phyloP scores from a whole-genome alignment of 2,113 vertebrate genomes.

The Beaufortia kweichowensis region DNA sequence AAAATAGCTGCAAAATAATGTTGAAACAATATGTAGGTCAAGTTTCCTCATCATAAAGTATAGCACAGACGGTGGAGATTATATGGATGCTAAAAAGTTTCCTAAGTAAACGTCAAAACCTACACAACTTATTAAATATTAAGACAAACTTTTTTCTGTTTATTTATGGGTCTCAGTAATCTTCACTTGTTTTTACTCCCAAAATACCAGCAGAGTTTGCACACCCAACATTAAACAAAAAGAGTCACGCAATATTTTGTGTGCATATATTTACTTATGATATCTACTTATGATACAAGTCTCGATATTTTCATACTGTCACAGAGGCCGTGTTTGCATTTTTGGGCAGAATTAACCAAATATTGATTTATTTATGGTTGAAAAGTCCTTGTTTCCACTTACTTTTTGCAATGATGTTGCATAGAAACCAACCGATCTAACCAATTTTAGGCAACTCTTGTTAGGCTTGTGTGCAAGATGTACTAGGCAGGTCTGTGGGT shows the following conservation, averaged over 20 bases:
- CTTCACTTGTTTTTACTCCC: background rate
- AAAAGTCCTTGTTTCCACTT: no score
- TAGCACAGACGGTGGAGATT: slow-evolving; percentile 50
- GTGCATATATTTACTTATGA: no score
- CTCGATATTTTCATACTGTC: no score
- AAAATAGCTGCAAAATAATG: slow-evolving; percentile 73
- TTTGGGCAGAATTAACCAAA: no score
- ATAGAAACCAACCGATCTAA: no score
- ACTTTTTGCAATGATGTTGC: no score
- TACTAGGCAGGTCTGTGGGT: slow-evolving; percentile 12
- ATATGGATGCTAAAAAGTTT: slow-evolving; percentile 17
- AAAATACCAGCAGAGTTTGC: background rate
- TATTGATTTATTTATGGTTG: no score
- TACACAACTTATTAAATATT: slow-evolving; percentile 6
- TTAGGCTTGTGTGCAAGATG: background rate
- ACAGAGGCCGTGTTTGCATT: no score
- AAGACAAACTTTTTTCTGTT: background rate
- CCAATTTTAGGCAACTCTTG: background rate
- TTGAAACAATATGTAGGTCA: slow-evolving; percentile 71
- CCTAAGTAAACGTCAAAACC: background rate
- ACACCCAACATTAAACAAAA: background rate
- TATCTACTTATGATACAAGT: no score
- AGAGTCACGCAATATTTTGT: background rate
- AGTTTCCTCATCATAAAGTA: slow-evolving; percentile 52
- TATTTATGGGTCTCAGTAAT: background rate